phyloP scores from a whole-genome alignment of 2,888 invertebrate genomes.

The Mythimna albipuncta region DNA sequence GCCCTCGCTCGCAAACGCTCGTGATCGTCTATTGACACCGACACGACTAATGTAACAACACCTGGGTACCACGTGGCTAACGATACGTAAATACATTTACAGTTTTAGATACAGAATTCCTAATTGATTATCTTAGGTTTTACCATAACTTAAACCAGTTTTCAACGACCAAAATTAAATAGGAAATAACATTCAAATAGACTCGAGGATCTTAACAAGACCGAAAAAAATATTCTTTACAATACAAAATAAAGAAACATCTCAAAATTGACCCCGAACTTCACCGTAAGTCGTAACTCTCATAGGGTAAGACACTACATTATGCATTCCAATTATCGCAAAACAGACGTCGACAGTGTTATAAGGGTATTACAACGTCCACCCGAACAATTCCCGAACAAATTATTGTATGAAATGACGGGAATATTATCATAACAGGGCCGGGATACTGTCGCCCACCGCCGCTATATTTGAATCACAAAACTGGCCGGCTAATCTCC shows the following conservation, averaged over 20 bases:
- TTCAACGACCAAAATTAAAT: background rate
- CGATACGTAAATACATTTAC: slow-evolving; percentile 53
- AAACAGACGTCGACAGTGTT: slow-evolving; percentile 60
- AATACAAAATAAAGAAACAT: slow-evolving; percentile 16
- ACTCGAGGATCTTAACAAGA: slow-evolving; percentile 6
- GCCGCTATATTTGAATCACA: slow-evolving; percentile 86
- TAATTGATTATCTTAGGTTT: slow-evolving; percentile 26
- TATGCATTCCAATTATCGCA: slow-evolving; percentile 65
- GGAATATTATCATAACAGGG: slow-evolving; percentile 89
- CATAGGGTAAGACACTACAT: slow-evolving; percentile 58
- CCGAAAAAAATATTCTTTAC: slow-evolving; percentile 1
- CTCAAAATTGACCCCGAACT: slow-evolving; percentile 41
- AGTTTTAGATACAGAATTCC: slow-evolving; percentile 38
- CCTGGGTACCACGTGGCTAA: slow-evolving; percentile 57
- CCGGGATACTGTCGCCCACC: slow-evolving; percentile 82
- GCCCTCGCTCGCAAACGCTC: slow-evolving; percentile 64
- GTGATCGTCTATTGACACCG: slow-evolving; percentile 71
- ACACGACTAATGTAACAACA: slow-evolving; percentile 58
- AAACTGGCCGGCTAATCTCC: slow-evolving; percentile 85
- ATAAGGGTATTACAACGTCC: slow-evolving; percentile 64
- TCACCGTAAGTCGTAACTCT: slow-evolving; percentile 47
- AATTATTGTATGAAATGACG: slow-evolving; percentile 83
- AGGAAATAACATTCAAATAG: slow-evolving; percentile 5
- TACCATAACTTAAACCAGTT: slow-evolving; percentile 9
- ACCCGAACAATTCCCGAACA: slow-evolving; percentile 72